Conservation (phyloP, 2,113 vertebrate species). For the Nicator chloris region DNA sequence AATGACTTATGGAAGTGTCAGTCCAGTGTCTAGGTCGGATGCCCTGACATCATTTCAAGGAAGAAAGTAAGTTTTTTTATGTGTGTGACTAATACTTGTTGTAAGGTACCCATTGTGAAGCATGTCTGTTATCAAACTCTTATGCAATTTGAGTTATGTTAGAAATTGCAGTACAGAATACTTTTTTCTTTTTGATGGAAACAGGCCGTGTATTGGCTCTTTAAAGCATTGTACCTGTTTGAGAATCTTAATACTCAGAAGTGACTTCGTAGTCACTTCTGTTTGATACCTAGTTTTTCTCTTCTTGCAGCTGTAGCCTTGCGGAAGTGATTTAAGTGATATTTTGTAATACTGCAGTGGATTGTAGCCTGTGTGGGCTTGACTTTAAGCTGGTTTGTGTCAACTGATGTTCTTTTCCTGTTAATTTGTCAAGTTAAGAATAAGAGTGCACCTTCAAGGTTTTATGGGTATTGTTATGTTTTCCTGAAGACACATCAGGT, state of each 20-base stretch:
- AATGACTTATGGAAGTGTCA: conserved; percentile 32
- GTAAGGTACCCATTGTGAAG: background rate
- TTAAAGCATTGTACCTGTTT: background rate
- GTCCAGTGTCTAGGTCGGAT: background rate
- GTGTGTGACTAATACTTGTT: background rate
- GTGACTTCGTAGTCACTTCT: background rate
- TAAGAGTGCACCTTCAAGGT: background rate
- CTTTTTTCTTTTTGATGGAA: background rate
- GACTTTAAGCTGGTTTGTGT: background rate
- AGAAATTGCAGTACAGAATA: background rate
- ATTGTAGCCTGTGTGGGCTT: background rate
- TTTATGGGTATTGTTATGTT: background rate
- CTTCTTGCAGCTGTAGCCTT: background rate
- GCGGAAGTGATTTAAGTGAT: background rate
- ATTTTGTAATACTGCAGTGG: background rate
- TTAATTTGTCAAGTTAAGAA: background rate
- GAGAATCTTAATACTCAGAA: background rate
- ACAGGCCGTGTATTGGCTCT: background rate
- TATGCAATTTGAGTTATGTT: background rate
- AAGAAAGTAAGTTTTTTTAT: conserved; percentile 75
- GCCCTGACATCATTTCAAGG: conserved; percentile 36
- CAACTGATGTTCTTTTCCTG: background rate
- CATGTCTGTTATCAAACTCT: background rate
- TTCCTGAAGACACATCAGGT: background rate
- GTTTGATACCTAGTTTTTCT: background rate